Conservation (phyloP, 2,113 vertebrate genomes). For the Suncus etruscus region DNA sequence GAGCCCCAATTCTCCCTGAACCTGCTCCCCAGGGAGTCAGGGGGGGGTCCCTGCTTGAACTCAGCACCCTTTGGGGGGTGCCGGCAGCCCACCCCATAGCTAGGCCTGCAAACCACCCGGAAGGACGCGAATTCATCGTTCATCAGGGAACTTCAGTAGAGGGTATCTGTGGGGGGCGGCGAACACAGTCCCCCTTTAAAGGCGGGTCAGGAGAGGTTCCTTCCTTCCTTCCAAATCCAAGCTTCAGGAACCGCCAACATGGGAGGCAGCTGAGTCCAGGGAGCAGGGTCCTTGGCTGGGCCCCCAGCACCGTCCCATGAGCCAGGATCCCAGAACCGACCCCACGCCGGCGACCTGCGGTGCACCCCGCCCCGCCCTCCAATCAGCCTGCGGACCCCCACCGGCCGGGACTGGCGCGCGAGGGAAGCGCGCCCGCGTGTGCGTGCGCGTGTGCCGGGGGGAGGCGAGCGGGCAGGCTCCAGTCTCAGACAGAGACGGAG, state of each 20-base stretch:
- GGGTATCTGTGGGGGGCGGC: background rate
- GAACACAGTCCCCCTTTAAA: too few relatives aligned
- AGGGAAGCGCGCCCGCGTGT: constrained; percentile 29
- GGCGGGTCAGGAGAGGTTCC: too few relatives aligned
- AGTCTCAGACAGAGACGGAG: background rate
- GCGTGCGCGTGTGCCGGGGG: background rate
- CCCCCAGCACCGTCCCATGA: background rate
- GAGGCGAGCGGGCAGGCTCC: background rate
- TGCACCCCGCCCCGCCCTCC: background rate
- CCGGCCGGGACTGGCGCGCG: background rate
- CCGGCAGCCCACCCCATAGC: too few relatives aligned
- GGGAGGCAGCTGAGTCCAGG: constrained; percentile 33
- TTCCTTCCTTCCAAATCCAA: background rate
- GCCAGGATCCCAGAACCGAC: background rate
- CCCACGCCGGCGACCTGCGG: background rate
- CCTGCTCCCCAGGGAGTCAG: too few relatives aligned
- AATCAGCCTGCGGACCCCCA: constrained; percentile 37
- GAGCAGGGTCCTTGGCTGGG: background rate
- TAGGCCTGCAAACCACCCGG: background rate
- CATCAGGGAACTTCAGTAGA: background rate
- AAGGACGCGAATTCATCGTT: background rate
- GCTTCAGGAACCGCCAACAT: constrained; percentile 49
- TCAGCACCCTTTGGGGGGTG: too few relatives aligned
- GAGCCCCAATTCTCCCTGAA: too few relatives aligned
- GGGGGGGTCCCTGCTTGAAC: too few relatives aligned